These are phyloP conservation scores for Sarcophaga rosellei DNA, from an alignment of 2,888 invertebrate genomes.

Conservation along the genomic window DNA sequence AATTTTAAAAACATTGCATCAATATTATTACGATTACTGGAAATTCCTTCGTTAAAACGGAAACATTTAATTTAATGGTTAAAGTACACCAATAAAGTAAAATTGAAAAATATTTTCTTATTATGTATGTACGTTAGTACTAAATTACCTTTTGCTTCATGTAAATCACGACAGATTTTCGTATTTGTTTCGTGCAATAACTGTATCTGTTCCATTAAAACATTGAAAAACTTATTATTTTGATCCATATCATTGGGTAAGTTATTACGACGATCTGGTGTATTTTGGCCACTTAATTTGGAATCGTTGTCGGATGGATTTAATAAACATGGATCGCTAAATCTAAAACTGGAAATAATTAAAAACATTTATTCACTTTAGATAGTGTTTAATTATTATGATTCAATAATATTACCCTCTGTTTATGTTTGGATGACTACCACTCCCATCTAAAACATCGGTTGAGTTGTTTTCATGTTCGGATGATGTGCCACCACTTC, in stretches of 20 bases:
- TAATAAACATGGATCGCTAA: conserved; percentile 81
- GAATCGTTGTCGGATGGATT: conserved; percentile 81
- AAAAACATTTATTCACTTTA: neutral
- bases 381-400: neutral
- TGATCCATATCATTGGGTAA: conserved; percentile 74
- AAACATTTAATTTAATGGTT: too few relatives aligned
- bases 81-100: too few relatives aligned
- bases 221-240: conserved; percentile 79
- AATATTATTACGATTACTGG: too few relatives aligned
- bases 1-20: too few relatives aligned
- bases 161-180: conserved; percentile 88
- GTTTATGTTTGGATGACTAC: conserved; percentile 79
- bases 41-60: too few relatives aligned
- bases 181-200: conserved; percentile 87
- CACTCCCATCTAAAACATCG: conserved; percentile 79
- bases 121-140: neutral
- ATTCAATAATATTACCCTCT: conserved; percentile 74
- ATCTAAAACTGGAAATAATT: conserved; percentile 76
- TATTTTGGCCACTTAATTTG: conserved; percentile 79
- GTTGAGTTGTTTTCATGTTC: conserved; percentile 79
- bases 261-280: conserved; percentile 77
- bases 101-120: too few relatives aligned
- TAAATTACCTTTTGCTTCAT: conserved; percentile 86
- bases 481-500: conserved; percentile 72
- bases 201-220: conserved; percentile 88